Base-by-base conservation (phyloP, 2,113 vertebrate species). In the Phocoena phocoena region DNA sequence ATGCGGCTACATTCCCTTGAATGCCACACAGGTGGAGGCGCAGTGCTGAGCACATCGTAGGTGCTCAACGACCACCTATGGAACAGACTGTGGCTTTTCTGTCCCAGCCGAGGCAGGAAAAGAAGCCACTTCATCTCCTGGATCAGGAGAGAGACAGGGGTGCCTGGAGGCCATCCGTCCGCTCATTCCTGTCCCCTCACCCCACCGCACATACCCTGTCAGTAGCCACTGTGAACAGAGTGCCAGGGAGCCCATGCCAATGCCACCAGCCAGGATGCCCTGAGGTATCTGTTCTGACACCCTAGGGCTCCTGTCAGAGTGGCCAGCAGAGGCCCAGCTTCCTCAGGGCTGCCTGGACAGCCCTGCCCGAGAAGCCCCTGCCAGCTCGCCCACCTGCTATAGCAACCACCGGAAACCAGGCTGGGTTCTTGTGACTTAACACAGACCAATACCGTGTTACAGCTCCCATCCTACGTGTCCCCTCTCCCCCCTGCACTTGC, bases 361-460 rank as follows among this genome's bases (percentile, higher is more conserved):
- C 68, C 82, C 50, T 74, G 26, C 38, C 60, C 2, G 0, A 4
- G 38, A 50, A 28, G 23, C 68, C 20, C 6, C 67, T 1, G 23
- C 47, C 71, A 58, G 65, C 63, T 60, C 0, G 0, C 60, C 44
- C 36, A 33, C 21, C 50, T 20, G 58, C 38, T 6, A 1, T 6
- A 17, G 50, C 65, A 47, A 6, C 8, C 23, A 3, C 67, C 33
- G 60, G 93, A 73, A 50, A 33, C 9, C 20, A 28, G 58, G 62
- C 14, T n/a, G 63, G 38, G 38, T 44, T 87, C 81, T 11, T 1
- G 0, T 0, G 38, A 67, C 92, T 65, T 9, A 8, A 20, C 47
- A 3, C 6, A n/a, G 60, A 65, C 63, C 47, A 9, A 11, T 3
- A 0, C 8, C 6, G 25, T 12, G 47, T 26, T 1, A 0, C 3